Conservation (phyloP, 2,797 vertebrate genomes). For the Aselliscus stoliczkanus region DNA sequence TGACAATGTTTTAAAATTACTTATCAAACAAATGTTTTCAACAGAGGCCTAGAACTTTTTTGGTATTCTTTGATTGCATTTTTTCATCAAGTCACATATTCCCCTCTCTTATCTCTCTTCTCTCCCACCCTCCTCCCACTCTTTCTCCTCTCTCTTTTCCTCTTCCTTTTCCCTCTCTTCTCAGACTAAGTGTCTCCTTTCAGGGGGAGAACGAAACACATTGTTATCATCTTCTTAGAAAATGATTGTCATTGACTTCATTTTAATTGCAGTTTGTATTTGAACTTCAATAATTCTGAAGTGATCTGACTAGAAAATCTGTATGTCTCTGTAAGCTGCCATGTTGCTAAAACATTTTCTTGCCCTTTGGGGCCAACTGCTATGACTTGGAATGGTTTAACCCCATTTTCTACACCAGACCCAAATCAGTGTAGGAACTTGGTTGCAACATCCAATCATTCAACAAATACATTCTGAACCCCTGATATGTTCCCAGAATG, state of each 20-base stretch:
- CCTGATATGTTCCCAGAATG: not conserved
- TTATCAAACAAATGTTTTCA: not conserved
- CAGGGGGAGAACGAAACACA: not conserved
- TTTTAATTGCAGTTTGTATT: not conserved
- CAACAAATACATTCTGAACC: not conserved
- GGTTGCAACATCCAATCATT: not conserved
- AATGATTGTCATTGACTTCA: not conserved
- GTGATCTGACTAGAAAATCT: not conserved
- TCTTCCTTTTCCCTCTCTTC: not conserved
- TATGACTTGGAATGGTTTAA: not conserved
- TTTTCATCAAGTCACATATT: not conserved
- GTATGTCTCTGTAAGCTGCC: not conserved
- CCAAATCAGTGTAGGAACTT: not conserved
- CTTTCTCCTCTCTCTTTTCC: not conserved
- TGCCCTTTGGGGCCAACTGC: not conserved
- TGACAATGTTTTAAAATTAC: not conserved
- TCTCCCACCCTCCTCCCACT: not conserved
- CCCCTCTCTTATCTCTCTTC: not conserved
- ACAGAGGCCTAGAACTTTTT: not conserved
- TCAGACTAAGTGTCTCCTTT: not conserved
- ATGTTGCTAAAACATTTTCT: not conserved
- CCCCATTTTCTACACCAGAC: not conserved
- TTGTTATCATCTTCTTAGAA: not conserved
- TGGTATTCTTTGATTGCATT: not conserved
- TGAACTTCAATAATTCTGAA: not conserved